Evolutionary conservation across 2,888 invertebrate species (phyloP).

Genomic region (Thereva nobilitata): DNA sequence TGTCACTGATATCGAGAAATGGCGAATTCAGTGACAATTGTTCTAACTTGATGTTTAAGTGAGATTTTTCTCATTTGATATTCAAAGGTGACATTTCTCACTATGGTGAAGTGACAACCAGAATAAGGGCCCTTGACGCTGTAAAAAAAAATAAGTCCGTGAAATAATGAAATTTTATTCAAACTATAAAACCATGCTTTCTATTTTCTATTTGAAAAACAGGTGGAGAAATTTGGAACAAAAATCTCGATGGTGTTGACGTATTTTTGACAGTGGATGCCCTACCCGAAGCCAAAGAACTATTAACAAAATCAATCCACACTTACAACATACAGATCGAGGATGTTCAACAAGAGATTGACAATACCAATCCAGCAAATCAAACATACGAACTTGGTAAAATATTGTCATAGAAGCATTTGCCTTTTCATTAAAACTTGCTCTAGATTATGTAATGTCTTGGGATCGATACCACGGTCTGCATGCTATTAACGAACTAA

Average conservation of each 20-base stretch:
- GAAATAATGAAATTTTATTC: no score
- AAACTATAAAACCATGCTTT: no score
- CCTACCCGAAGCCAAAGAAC: slow-evolving; percentile 64
- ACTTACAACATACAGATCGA: slow-evolving; percentile 71
- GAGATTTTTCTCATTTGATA: no score
- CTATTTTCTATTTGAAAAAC: slow-evolving; percentile 17
- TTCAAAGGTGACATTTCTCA: no score
- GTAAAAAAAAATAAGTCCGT: no score
- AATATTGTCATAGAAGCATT: no score
- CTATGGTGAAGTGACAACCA: no score
- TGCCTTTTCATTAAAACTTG: not conserved
- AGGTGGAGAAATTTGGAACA: slow-evolving; percentile 57
- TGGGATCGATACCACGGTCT: slow-evolving; percentile 78
- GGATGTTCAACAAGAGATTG: slow-evolving; percentile 77
- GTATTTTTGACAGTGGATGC: slow-evolving; percentile 64
- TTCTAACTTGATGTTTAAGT: no score
- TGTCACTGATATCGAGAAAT: no score
- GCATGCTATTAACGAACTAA: slow-evolving; percentile 68
- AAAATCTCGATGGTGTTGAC: slow-evolving; percentile 63
- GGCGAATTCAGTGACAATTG: no score
- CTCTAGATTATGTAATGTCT: slow-evolving; percentile 60
- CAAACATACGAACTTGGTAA: slow-evolving; percentile 61
- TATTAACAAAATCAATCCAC: slow-evolving; percentile 66
- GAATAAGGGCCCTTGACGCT: no score
- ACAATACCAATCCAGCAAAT: slow-evolving; percentile 63